phyloP scores from a whole-genome alignment of 2,888 invertebrate genomes.

The Hyles lineata region DNA sequence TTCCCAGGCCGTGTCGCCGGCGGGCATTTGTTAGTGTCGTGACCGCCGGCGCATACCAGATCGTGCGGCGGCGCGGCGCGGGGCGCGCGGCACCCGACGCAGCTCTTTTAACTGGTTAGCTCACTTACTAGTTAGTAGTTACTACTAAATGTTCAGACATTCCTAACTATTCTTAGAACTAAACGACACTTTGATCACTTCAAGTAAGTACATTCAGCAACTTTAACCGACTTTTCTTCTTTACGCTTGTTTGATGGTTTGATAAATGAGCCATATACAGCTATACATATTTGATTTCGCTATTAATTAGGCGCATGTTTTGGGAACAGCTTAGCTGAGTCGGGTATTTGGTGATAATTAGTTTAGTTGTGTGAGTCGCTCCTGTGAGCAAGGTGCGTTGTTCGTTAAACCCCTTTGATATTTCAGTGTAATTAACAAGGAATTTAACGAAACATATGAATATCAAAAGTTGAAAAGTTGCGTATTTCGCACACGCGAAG shows the following conservation, averaged over 20 bases:
- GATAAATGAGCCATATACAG: background rate
- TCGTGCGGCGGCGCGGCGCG: conserved; percentile 1
- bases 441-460: background rate
- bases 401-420: conserved; percentile 2
- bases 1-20: conserved; percentile 42
- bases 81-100: background rate
- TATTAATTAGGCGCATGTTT: background rate
- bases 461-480: background rate
- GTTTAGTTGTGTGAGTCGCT: background rate
- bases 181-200: background rate
- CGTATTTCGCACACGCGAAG: background rate
- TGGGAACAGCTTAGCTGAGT: background rate
- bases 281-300: background rate
- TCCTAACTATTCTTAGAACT: background rate
- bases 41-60: conserved; percentile 47
- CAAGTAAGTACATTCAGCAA: background rate
- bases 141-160: too few species aligned
- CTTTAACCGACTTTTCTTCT: background rate
- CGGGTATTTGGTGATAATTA: background rate
- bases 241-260: background rate
- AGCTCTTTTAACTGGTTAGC: background rate
- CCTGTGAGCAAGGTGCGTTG: background rate
- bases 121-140: too few species aligned
- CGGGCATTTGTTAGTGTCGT: conserved; percentile 46
- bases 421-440: background rate